Evolutionary conservation across 2,113 vertebrate species (phyloP).

Genomic region (Scomber colias): DNA sequence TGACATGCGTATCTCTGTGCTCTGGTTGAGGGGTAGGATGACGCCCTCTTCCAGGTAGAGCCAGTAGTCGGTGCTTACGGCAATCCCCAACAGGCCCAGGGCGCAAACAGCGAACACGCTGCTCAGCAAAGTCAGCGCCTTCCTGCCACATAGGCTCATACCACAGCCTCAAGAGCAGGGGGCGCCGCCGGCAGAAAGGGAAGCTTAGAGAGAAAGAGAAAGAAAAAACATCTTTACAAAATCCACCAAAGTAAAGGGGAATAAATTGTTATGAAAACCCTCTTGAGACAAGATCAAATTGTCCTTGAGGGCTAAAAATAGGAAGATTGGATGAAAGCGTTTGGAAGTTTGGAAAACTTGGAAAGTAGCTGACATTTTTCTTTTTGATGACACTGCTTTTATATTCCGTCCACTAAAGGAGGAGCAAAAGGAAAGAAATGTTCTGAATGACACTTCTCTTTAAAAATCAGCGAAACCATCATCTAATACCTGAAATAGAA

Average conservation of each 20-base stretch:
- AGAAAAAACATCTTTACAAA: not conserved
- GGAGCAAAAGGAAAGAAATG: too few relatives aligned
- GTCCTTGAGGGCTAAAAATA: not conserved
- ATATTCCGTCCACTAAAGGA: too few relatives aligned
- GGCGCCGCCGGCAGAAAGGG: conserved; percentile 62
- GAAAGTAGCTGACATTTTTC: too few relatives aligned
- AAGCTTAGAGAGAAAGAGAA: conserved; percentile 52
- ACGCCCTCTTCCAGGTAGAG: conserved; percentile 96
- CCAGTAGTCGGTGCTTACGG: conserved; percentile 98
- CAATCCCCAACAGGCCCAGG: conserved; percentile 93
- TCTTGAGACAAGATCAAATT: conserved; percentile 2
- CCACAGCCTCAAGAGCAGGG: conserved; percentile 71
- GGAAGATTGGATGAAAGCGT: not conserved
- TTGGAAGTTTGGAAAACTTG: not conserved
- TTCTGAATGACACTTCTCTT: too few relatives aligned
- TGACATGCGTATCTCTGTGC: conserved; percentile 89
- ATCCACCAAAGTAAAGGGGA: not conserved
- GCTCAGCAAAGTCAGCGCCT: conserved; percentile 95
- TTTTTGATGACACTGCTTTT: too few relatives aligned
- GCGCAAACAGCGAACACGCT: conserved; percentile 93
- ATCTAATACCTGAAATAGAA: too few relatives aligned
- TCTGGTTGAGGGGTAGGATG: conserved; percentile 94
- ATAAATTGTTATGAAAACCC: not conserved
- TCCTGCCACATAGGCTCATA: conserved; percentile 93
- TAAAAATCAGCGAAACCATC: too few relatives aligned